Evolutionary conservation across 2,888 invertebrate genomes (phyloP).

Genomic region (Xestoiulus laeticollis): DNA sequence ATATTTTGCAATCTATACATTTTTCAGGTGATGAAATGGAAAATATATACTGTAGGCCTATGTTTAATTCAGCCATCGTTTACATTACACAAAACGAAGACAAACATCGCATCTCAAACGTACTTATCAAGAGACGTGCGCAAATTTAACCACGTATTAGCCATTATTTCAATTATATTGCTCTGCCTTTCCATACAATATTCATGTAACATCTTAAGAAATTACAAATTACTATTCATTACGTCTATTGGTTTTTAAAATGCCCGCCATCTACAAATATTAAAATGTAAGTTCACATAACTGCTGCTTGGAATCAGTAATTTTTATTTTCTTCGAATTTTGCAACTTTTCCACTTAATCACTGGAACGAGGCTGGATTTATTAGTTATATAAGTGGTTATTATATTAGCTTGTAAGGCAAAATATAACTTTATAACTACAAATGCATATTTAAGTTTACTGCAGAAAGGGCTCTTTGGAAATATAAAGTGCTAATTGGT

Average conservation of each 20-base stretch:
- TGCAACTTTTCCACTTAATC: too few relatives aligned
- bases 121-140: neutral
- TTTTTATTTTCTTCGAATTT: neutral
- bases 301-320: neutral
- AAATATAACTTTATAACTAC: too few relatives aligned
- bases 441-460: too few relatives aligned
- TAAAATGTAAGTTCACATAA: neutral
- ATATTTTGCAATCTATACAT: neutral
- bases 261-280: neutral
- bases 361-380: too few relatives aligned
- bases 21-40: conserved; percentile 1
- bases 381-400: too few relatives aligned
- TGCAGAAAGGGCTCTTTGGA: too few relatives aligned
- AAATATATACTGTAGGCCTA: too few relatives aligned
- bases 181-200: neutral
- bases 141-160: neutral
- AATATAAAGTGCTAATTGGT: too few relatives aligned
- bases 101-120: neutral
- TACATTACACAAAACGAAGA: neutral
- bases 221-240: neutral
- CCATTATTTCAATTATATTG: neutral
- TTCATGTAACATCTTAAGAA: neutral
- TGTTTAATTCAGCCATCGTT: neutral
- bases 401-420: too few relatives aligned
- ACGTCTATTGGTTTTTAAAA: neutral